Base-by-base conservation (phyloP, 2,888 invertebrate species). In the Ormyrus labotus region DNA sequence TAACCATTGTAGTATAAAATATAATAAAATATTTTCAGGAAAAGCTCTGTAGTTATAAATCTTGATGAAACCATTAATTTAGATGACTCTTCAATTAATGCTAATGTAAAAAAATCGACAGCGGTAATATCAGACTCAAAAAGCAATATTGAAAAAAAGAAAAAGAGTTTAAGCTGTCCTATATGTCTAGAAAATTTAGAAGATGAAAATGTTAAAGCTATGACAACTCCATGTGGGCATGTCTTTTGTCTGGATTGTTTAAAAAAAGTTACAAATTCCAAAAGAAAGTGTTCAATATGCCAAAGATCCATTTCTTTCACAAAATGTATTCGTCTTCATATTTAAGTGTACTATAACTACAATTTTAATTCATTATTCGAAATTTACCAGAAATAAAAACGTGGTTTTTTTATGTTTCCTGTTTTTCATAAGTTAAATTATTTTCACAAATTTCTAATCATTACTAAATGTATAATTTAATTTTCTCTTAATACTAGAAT, bases 191-290 rank as follows among this genome's bases (percentile, higher is more conserved):
- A 89, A 51, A 67, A 77, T 58, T 79, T 88, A 53, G 75, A 76
- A 11, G 77, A 85, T 45, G 80, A 84, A 13, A 77, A 82, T 64
- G 51, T 82, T 19, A 85, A 85, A 80, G 86, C 89, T 5, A 87
- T 83, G 71, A 82, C 87, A 19, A 89, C 89, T 10, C 83, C 82
- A 50, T 89, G 89, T 73, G 89, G 89, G 5, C 89, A 89, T 76
- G 63, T 89, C 69, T 89, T 84, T 77, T 89, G 89, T 77, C 68
- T 83, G 60, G 73, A 80, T 5, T 89, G 89, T 71, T 83, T 89
- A 11, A 61, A 84, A 55, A 60, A 77, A 48, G 79, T 84, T n/a
- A 5, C 85, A 1, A 7, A 4, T 5, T 58, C 47, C 13, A 53
- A 81, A n/a, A 88, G 85, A 78, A 85, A 84, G 68, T 89, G 89